These are phyloP conservation scores for Acipenser oxyrinchus DNA, from an alignment of 2,797 vertebrate species.

Conservation along the genomic window DNA sequence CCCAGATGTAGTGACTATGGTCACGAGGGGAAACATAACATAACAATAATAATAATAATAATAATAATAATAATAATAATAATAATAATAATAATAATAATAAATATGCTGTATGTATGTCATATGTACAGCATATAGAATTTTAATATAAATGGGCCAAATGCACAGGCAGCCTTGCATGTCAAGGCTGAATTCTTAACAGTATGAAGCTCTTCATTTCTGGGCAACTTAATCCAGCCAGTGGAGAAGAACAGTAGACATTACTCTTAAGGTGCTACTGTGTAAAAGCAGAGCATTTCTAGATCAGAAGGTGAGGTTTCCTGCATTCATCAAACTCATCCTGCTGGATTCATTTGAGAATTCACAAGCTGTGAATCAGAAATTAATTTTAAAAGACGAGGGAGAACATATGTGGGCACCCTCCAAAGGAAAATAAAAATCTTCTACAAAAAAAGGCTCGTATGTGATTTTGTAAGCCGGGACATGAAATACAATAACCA, in stretches of 20 bases:
- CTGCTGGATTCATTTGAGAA: slow-evolving; percentile 66
- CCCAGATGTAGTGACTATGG: too few species aligned
- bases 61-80: too few species aligned
- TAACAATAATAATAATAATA: too few species aligned
- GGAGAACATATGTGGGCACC: background rate
- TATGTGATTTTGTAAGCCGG: too few species aligned
- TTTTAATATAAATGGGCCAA: too few species aligned
- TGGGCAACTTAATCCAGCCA: slow-evolving; percentile 57
- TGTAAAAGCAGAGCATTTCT: slow-evolving; percentile 59
- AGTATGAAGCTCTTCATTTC: slow-evolving; percentile 37
- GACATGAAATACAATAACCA: too few species aligned
- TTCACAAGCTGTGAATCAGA: slow-evolving; percentile 73
- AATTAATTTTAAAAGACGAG: slow-evolving; percentile 64
- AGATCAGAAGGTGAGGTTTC: slow-evolving; percentile 85
- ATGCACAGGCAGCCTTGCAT: background rate
- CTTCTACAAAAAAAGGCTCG: too few species aligned
- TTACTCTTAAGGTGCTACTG: slow-evolving; percentile 67
- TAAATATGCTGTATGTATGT: too few species aligned
- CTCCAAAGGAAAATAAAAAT: too few species aligned
- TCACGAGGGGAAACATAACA: too few species aligned
- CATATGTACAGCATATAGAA: too few species aligned
- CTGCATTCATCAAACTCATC: slow-evolving; percentile 81
- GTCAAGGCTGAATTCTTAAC: slow-evolving; percentile 33
- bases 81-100: too few species aligned
- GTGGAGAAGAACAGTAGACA: slow-evolving; percentile 73